Conservation (phyloP, 2,113 vertebrate species). For the Clarias macrocephalus region DNA sequence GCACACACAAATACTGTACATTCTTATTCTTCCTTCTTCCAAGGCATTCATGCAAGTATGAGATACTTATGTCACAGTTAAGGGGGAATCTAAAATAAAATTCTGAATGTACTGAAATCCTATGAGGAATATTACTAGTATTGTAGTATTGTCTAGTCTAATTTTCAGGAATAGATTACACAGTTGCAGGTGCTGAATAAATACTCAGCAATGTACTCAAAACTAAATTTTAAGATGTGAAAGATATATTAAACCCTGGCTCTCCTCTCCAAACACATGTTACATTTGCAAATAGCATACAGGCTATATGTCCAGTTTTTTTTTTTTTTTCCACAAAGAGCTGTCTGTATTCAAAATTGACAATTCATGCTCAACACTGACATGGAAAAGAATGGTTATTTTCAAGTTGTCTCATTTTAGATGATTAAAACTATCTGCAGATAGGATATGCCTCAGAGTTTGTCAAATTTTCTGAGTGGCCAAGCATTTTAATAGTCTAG, state of each 20-base stretch:
- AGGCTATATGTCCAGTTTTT: not conserved
- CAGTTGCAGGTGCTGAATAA: not conserved
- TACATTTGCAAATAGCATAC: conserved; percentile 20
- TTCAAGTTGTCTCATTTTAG: too few species aligned
- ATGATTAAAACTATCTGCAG: too few species aligned
- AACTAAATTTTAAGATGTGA: conserved; percentile 20
- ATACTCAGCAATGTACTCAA: conserved; percentile 12
- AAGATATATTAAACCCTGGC: conserved; percentile 34
- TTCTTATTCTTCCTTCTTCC: not conserved
- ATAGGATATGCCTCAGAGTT: too few species aligned
- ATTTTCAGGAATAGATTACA: not conserved
- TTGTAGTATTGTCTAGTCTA: not conserved
- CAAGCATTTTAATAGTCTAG: too few species aligned
- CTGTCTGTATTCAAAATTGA: not conserved
- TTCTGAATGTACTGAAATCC: not conserved
- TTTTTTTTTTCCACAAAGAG: not conserved
- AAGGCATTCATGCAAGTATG: not conserved
- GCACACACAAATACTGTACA: conserved; percentile 6
- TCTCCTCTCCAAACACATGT: conserved; percentile 28
- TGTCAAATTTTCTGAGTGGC: too few species aligned
- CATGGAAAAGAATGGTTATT: too few species aligned
- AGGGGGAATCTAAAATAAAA: not conserved
- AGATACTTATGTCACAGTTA: conserved; percentile 24
- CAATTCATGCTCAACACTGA: not conserved
- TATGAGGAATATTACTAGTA: not conserved